These are phyloP conservation scores for Shargacucullia verbasci DNA, from an alignment of 2,888 invertebrate species.

Conservation along the genomic window DNA sequence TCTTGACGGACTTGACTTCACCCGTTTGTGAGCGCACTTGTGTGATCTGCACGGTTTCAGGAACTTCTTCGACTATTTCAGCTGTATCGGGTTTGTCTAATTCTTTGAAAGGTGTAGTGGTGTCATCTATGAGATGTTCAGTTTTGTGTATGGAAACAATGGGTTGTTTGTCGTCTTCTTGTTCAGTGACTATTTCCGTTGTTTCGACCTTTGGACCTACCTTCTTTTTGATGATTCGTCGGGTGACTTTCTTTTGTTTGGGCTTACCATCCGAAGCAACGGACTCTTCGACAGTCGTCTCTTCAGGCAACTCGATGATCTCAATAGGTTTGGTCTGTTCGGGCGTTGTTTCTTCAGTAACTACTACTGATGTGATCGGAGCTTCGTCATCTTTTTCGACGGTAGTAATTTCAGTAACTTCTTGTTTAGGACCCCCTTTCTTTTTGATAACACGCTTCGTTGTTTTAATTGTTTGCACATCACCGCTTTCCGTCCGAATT, in stretches of 20 bases:
- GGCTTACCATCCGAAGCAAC: constrained; percentile 44
- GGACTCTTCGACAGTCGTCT: constrained; percentile 44
- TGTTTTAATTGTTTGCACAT: constrained; percentile 8
- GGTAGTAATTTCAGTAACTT: constrained; percentile 29
- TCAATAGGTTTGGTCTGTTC: constrained; percentile 16
- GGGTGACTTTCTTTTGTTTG: constrained; percentile 42
- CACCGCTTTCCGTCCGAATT: constrained; percentile 12
- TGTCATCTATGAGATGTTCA: constrained; percentile 66
- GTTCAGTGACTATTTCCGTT: constrained; percentile 70
- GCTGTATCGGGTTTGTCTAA: constrained; percentile 47
- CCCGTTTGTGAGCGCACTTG: constrained; percentile 48
- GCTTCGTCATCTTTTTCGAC: constrained; percentile 72
- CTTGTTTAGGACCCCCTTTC: constrained; percentile 9
- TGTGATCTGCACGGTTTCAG: constrained; percentile 38
- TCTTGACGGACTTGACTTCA: constrained; percentile 22
- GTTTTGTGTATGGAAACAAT: constrained; percentile 73
- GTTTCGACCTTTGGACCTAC: constrained; percentile 61
- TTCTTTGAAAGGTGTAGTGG: constrained; percentile 40
- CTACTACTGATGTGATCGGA: constrained; percentile 62
- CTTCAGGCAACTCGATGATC: constrained; percentile 59
- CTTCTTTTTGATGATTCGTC: constrained; percentile 77
- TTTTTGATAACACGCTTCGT: constrained; percentile 16
- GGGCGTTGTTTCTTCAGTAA: constrained; percentile 60
- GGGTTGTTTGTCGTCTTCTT: constrained; percentile 80
- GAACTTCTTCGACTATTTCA: constrained; percentile 59